These are phyloP conservation scores for Erpornis zantholeuca DNA, from an alignment of 2,113 vertebrate genomes.

Conservation along the genomic window DNA sequence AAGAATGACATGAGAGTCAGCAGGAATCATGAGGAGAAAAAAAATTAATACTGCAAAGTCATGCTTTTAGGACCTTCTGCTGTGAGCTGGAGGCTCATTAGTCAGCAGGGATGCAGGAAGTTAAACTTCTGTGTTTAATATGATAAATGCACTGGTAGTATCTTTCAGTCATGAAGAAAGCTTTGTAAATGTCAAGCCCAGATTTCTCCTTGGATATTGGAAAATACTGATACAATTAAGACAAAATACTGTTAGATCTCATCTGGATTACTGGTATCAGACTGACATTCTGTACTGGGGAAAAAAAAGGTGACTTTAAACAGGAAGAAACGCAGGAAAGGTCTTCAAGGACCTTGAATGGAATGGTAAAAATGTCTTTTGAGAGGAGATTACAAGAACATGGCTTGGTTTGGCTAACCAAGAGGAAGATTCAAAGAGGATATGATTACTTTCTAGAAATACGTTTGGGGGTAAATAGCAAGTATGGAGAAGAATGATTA, in stretches of 20 bases:
- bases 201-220: not conserved
- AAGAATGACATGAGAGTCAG: not conserved
- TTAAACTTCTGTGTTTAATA: not conserved
- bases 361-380: not conserved
- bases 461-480: not conserved
- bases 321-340: not conserved
- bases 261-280: not conserved
- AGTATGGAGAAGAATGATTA: not conserved
- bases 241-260: not conserved
- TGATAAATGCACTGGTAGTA: not conserved
- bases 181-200: not conserved
- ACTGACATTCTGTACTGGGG: not conserved
- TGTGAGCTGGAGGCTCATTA: not conserved
- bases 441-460: constrained; percentile 1
- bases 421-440: not conserved
- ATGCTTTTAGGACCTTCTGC: not conserved
- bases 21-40: not conserved
- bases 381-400: not conserved
- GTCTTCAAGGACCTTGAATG: not conserved
- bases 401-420: not conserved
- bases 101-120: not conserved
- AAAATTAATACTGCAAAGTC: not conserved
- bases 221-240: not conserved
- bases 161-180: not conserved
- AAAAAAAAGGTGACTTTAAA: not conserved